Conservation (phyloP, 2,888 invertebrate species). For the Mesorhabditis spiculigera region DNA sequence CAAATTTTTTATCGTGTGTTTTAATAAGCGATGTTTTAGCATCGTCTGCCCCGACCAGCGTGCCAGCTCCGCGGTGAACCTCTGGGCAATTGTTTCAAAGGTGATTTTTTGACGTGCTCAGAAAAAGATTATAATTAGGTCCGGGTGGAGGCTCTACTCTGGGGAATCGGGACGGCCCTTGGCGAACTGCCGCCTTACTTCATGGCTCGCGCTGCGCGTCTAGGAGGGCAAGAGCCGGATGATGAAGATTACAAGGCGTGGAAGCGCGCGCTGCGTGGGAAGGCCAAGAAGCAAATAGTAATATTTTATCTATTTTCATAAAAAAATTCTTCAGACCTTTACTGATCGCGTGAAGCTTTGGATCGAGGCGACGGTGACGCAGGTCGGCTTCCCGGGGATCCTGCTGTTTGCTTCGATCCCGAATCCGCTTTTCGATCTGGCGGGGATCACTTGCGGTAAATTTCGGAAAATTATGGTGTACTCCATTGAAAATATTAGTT, state of each 20-base stretch:
- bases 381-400: slow-evolving; percentile 66
- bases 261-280: slow-evolving; percentile 62
- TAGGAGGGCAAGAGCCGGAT: slow-evolving; percentile 64
- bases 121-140: slow-evolving; percentile 62
- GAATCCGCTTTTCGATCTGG: slow-evolving; percentile 97
- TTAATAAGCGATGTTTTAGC: slow-evolving; percentile 64
- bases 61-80: slow-evolving; percentile 66
- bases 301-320: too few species aligned
- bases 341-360: slow-evolving; percentile 46
- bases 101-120: slow-evolving; percentile 39
- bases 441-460: slow-evolving; percentile 65
- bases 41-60: slow-evolving; percentile 76
- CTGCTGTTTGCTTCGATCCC: slow-evolving; percentile 70
- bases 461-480: neutral
- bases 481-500: neutral
- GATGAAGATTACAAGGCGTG: slow-evolving; percentile 73
- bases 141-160: slow-evolving; percentile 90
- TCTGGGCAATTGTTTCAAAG: slow-evolving; percentile 91
- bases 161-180: slow-evolving; percentile 86
- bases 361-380: slow-evolving; percentile 72
- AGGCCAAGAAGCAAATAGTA: slow-evolving; percentile 61
- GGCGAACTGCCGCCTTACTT: slow-evolving; percentile 99
- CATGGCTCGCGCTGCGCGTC: slow-evolving; percentile 82
- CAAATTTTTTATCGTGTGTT: neutral
- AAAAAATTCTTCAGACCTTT: slow-evolving; percentile 28